Base-by-base conservation (phyloP, 2,113 vertebrate genomes). In the Daboia siamensis region DNA sequence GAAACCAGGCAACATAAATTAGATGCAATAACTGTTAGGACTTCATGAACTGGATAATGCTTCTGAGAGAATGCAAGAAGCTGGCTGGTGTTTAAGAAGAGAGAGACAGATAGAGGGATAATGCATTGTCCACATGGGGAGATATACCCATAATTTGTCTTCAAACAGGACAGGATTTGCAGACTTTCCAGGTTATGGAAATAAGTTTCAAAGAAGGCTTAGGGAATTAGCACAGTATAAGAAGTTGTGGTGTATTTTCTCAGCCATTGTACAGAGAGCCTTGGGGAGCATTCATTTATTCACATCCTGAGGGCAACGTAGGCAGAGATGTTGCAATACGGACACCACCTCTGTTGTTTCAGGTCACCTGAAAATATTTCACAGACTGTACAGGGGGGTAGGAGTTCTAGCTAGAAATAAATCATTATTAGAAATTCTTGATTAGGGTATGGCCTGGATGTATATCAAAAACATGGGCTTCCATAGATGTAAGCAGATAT, bases 1-100 rank as follows among this genome's bases (percentile, higher is more conserved):
- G 90, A 92, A 93, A 61, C 87, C 89, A 89, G 44, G 39, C 64
- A 80, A 92, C 54, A 93, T 96, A 97, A 97, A 96, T 95, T 96
- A 96, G 90, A 52, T 95, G 91, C 93, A 93, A 39, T 74, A 29
- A 5, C n/a, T 96, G 90, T 92, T 95, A 61, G 23, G 61, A 1
- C 91, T 59, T 0, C 2, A 90, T 26, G 39, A 93, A 93, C 88
- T 29, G 94, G 93, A 91, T 92, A 94, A 44, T 44, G 29, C 44
- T 90, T 95, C 20, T 55, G 48, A 6, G 0, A 56, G 0, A 87
- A 6, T 88, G 0, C 88, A 85, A n/a, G n/a, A 93, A 52, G 24
- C 92, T 1, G 5, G 8, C 2, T 57, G 10, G n/a, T 90, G 64
- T 51, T 90, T 44, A 56, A 55, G 33, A 90, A 74, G 3, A 23